Evolutionary conservation across 2,113 vertebrate genomes (phyloP).

Genomic region (Mus spicilegus): DNA sequence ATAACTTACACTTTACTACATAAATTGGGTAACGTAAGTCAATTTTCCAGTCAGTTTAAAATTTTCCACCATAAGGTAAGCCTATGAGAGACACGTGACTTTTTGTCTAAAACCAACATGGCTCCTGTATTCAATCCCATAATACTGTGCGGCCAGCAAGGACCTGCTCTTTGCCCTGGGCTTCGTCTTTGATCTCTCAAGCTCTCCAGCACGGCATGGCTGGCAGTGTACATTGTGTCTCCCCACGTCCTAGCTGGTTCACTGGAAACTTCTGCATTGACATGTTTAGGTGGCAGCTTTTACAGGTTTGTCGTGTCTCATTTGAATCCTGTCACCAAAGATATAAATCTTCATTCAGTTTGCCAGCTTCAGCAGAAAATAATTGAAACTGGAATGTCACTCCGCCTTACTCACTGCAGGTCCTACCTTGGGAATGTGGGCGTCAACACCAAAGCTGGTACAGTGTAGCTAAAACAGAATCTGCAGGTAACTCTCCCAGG

Average conservation of each 20-base stretch:
- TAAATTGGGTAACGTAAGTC: neutral
- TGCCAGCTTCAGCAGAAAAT: constrained; percentile 59
- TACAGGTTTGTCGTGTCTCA: constrained; percentile 65
- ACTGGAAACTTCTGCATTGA: constrained; percentile 34
- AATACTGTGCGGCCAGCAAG: neutral
- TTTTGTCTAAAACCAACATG: neutral
- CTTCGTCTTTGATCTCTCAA: neutral
- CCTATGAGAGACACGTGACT: neutral
- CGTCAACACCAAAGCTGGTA: neutral
- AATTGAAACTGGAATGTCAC: neutral
- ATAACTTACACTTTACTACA: neutral
- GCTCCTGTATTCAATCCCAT: neutral
- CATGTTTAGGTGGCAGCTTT: constrained; percentile 19
- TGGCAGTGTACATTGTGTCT: neutral
- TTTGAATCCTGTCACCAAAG: constrained; percentile 68
- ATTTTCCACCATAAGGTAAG: constrained; percentile 1
- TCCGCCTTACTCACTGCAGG: neutral
- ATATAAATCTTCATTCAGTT: constrained; percentile 40
- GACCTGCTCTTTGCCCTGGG: neutral
- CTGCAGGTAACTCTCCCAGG: no score
- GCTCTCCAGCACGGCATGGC: neutral
- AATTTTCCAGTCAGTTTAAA: neutral
- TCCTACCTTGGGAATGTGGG: neutral
- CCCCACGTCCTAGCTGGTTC: constrained; percentile 48
- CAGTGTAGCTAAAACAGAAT: neutral